Conservation (phyloP, 2,888 invertebrate species). For the Drosophila crucigera region DNA sequence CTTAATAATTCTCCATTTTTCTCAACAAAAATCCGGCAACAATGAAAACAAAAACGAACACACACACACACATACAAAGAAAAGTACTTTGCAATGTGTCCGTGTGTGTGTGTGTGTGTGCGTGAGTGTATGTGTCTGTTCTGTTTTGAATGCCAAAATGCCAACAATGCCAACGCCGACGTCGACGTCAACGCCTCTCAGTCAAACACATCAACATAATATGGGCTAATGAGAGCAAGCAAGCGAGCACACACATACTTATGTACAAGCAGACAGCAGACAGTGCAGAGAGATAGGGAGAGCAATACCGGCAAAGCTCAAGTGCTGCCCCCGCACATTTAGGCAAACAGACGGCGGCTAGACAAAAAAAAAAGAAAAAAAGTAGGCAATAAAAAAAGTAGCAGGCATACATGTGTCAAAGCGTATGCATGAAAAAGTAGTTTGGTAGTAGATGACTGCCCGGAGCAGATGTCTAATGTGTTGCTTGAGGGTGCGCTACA, state of each 20-base stretch:
- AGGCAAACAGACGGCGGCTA: slow-evolving; percentile 64
- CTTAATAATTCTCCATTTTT: slow-evolving; percentile 57
- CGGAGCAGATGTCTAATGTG: slow-evolving; percentile 66
- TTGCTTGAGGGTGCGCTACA: slow-evolving; percentile 35
- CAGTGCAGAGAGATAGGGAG: slow-evolving; percentile 16
- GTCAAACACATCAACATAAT: slow-evolving; percentile 73
- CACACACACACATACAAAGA: slow-evolving; percentile 12
- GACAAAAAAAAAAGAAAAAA: slow-evolving; percentile 57
- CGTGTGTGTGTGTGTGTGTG: neutral
- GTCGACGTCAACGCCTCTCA: slow-evolving; percentile 41
- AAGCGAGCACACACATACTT: slow-evolving; percentile 4
- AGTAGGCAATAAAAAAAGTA: slow-evolving; percentile 45
- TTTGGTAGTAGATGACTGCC: slow-evolving; percentile 45
- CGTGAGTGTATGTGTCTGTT: slow-evolving; percentile 18
- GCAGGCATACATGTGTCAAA: slow-evolving; percentile 34
- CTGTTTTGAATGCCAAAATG: slow-evolving; percentile 39
- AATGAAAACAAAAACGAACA: slow-evolving; percentile 19
- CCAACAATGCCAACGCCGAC: slow-evolving; percentile 23
- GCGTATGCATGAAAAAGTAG: slow-evolving; percentile 46
- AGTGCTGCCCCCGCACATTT: slow-evolving; percentile 53
- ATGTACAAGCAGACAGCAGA: slow-evolving; percentile 2
- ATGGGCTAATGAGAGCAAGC: slow-evolving; percentile 61
- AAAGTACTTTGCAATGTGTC: slow-evolving; percentile 3
- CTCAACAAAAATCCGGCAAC: slow-evolving; percentile 45
- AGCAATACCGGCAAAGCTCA: slow-evolving; percentile 70